Evolutionary conservation across 2,113 vertebrate genomes (phyloP), one percentile per base, ranked within the genome.

Genomic region (Upupa epops): DNA sequence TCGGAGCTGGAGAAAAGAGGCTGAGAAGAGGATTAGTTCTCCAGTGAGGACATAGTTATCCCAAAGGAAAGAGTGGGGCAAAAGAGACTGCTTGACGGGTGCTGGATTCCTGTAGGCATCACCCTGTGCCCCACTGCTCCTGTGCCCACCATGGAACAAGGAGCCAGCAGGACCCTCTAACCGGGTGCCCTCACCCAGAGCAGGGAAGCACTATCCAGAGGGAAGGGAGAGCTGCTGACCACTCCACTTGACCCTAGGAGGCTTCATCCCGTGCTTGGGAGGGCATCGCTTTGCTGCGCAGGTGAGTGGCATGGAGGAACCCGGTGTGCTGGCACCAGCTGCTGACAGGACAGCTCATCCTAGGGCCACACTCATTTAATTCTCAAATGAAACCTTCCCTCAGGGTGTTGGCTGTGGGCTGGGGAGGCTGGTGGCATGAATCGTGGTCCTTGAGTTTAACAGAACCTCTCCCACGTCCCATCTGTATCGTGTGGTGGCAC

Each of bases 261-360:
- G n/a, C 69, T 84, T 42, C 84, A 64, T 40, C 46, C 49, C 2
- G 48, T 17, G 48, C 32, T 54, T 0, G 0, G 59, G 46, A 77
- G 49, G 26, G 51, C 25, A 1, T 76, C 1, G 0, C 63, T 92
- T 73, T 11, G 0, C 45, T n/a, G 36, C 2, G 0, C 83, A 96
- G 86, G 81, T 95, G 55, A 92, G 89, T 93, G 78, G 34, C 13
- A 1, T 0, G 11, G 37, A n/a, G 46, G 46, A n/a, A 64, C 63
- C 21, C 32, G 2, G 1, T 19, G 25, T 16, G 63, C 52, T 36
- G 5, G 8, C 31, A 40, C 40, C 2, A 14, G 42, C 55, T 64
- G 55, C 40, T 0, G 0, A 19, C 0, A 4, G 26, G 9, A 37
- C 36, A 76, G 8, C n/a, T 40, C 1, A 2, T 32, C 17, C 58